Evolutionary conservation across 2,113 vertebrate species (phyloP), one percentile per base, ranked within the genome.

Genomic region (Cheilinus undulatus): DNA sequence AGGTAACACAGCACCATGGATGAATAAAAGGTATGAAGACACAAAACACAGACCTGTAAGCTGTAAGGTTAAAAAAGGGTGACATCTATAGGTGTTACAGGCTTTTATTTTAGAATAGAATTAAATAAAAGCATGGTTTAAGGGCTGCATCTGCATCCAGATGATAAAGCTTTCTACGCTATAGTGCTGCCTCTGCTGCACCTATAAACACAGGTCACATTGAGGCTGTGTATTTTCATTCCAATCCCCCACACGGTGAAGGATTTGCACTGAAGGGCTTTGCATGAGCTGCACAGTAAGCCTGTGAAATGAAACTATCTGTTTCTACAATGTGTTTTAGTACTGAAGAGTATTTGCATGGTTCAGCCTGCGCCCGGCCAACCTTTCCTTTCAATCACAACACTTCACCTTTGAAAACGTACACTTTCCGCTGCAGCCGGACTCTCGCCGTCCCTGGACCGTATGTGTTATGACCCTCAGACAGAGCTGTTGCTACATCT

Each of bases 191-290:
- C 40, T 34, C 36, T 45, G 45, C 50, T 5, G 52, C 15, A 34
- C 14, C 23, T 66, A 61, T 61, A 56, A 77, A 58, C 61, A 58
- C 57, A 67, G 60, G 62, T 61, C 40, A 61, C 28, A 53, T 4
- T 38, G 14, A 36, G 36, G 26, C 22, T 4, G 70, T 70, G 54
- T 19, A 24, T 43, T 64, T 36, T 24, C 34, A 56, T 46, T 54
- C 20, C 48, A 48, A 36, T 62, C 48, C 45, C 19, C 27, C 49
- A 22, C 38, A 48, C 24, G 4, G 28, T 28, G 52, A 13, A 30
- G 71, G 57, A 80, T 67, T 69, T 67, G 40, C 50, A 54, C 56
- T 43, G 40, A 59, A 62, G 5, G 43, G 65, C 76, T 69, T 65
- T 45, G 63, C 42, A 40, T 63, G 58, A 73, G 27, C 23, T 36